Percentiles rank a stretch among this genome's conserved stretches.
phyloP scores from a whole-genome alignment of 2,113 vertebrate species.

The Peromyscus maniculatus region DNA sequence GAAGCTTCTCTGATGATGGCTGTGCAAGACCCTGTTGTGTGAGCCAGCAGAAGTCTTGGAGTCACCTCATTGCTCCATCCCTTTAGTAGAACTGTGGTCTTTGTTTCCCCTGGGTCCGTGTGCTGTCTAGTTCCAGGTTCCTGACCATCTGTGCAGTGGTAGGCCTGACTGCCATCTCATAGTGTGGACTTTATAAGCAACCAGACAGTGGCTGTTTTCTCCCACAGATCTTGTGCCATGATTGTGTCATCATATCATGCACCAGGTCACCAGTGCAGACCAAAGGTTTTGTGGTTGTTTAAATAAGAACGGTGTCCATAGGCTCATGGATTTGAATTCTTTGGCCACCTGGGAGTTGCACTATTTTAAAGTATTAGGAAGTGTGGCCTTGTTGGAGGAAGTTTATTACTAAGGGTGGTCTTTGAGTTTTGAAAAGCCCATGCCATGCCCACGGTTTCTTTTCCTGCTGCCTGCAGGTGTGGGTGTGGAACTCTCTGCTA shows the following conservation, averaged over 20 bases:
- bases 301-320: background rate
- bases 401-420: background rate
- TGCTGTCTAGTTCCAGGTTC: no score
- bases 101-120: no score
- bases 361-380: background rate
- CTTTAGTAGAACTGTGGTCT: background rate
- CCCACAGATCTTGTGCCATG: background rate
- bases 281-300: background rate
- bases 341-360: background rate
- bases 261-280: background rate
- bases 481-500: no score
- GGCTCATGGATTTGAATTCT: background rate
- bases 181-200: background rate
- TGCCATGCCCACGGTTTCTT: no score
- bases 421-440: no score
- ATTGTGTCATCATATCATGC: background rate
- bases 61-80: background rate
- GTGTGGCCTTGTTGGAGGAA: background rate
- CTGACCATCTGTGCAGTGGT: no score
- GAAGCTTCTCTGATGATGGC: background rate
- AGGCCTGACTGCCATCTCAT: no score
- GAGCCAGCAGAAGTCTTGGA: background rate
- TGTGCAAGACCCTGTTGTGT: background rate
- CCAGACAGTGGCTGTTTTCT: background rate
- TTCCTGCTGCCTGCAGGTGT: background rate